A percentile compares a stretch with the other conserved stretches of the same genome.
Evolutionary conservation across 2,113 vertebrate genomes (phyloP).

Genomic region (Sphyrna mokarran): DNA sequence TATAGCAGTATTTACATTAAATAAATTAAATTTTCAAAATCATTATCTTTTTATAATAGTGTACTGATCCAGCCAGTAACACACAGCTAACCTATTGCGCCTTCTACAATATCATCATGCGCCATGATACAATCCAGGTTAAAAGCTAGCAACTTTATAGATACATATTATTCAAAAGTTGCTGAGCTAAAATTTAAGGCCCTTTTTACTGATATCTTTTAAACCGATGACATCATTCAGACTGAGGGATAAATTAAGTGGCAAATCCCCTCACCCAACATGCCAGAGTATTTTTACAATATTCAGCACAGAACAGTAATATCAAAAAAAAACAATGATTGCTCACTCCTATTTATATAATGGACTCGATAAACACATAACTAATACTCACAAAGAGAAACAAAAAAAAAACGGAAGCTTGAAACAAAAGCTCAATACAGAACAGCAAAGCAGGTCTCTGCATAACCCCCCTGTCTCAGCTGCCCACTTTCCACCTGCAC

Average conservation of each 20-base stretch:
- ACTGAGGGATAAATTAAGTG: not conserved
- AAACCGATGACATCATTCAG: slow-evolving; percentile 3
- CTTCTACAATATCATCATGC: not conserved
- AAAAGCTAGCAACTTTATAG: slow-evolving; percentile 17
- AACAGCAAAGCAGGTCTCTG: not conserved
- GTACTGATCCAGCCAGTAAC: slow-evolving; percentile 37
- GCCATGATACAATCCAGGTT: not conserved
- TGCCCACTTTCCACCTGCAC: not conserved
- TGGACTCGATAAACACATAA: not conserved
- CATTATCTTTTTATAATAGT: not conserved
- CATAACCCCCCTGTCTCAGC: not conserved
- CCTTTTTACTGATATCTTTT: not conserved
- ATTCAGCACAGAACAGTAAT: not conserved
- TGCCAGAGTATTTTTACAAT: slow-evolving; percentile 1
- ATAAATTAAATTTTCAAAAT: slow-evolving; percentile 18
- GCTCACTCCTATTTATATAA: not conserved
- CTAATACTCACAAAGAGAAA: not conserved
- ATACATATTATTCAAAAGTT: not conserved
- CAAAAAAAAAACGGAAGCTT: not conserved
- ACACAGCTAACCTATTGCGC: not conserved
- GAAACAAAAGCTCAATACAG: not conserved
- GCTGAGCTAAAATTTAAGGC: slow-evolving; percentile 4
- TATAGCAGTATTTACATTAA: slow-evolving; percentile 17
- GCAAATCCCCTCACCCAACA: not conserved
- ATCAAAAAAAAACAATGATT: not conserved